phyloP scores from a whole-genome alignment of 2,797 vertebrate species.

The Chanos chanos region DNA sequence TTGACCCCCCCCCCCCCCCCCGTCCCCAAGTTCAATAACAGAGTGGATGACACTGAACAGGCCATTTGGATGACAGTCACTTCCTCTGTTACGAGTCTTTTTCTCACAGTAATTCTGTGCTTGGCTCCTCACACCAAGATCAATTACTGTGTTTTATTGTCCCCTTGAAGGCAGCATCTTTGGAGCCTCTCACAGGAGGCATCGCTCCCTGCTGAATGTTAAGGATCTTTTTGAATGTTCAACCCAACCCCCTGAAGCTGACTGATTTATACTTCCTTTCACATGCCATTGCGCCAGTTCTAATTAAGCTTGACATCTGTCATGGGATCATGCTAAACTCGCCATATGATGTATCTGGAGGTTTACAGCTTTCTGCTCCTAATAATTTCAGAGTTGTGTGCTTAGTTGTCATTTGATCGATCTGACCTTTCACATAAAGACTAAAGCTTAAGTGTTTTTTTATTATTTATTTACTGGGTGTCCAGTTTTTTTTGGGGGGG shows the following conservation, averaged over 20 bases:
- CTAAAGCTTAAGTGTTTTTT: no score
- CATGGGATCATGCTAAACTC: no score
- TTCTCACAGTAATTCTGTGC: slow-evolving; percentile 30
- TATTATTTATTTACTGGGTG: no score
- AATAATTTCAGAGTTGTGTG: no score
- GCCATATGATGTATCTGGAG: no score
- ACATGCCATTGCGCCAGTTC: slow-evolving; percentile 23
- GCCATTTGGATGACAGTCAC: neutral
- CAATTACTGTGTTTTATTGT: slow-evolving; percentile 49
- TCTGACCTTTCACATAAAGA: no score
- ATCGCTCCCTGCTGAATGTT: neutral
- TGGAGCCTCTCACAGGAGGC: neutral
- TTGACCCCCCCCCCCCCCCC: no score
- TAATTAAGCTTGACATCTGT: slow-evolving; percentile 56
- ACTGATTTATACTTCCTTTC: slow-evolving; percentile 10
- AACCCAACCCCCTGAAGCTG: slow-evolving; percentile 24
- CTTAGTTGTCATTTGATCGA: no score
- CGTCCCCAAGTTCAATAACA: neutral
- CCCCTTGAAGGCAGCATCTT: neutral
- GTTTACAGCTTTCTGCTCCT: no score
- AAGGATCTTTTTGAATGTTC: neutral
- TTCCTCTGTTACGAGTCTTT: slow-evolving; percentile 31
- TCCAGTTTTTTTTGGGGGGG: no score
- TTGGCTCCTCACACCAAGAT: slow-evolving; percentile 25
- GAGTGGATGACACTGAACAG: neutral